Base-by-base conservation (phyloP, 2,113 vertebrate genomes). In the Plecotus auritus region DNA sequence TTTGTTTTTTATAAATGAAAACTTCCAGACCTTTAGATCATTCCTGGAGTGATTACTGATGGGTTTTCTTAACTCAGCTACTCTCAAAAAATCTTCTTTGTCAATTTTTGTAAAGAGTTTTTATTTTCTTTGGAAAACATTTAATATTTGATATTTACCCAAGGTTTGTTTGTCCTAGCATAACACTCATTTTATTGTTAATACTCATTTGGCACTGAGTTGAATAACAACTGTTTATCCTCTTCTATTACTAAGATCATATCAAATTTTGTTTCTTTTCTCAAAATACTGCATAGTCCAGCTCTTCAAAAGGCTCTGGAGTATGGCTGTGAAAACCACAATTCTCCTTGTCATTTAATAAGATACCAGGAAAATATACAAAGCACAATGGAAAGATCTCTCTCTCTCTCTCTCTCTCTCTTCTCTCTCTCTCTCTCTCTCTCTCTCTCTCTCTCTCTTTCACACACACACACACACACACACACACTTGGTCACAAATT, bases 31-130 rank as follows among this genome's bases (percentile, higher is more conserved):
- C 23, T 85, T 54, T 70, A 64, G 23, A 69, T 23, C 32, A 70
- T 90, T 70, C 56, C 49, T 45, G 26, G 28, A 54, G 42, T 78
- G 51, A 85, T 70, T 67, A 26, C 4, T 59, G 47, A 30, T 74
- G 45, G 3, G 56, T 95, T 77, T 89, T 70, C 64, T 91, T 82
- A 81, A 45, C n/a, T 86, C 23, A 40, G 42, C 69, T 78, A 93
- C 47, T 91, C 87, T 7, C 0, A 80, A 89, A 83, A 59, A 87
- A 80, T 20, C 49, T 28, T 74, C 64, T 59, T 51, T 49, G 78
- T 93, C 54, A 74, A 8, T 83, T 92, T 80, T 94, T 87, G 59
- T 94, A 7, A 94, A 49, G 14, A 84, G 4, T 22, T 91, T 94
- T 54, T 85, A 73, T 94, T 74, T 89, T 74, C 42, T 93, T 61